Base-by-base conservation (phyloP, 2,888 invertebrate species). In the Eledona agricola region DNA sequence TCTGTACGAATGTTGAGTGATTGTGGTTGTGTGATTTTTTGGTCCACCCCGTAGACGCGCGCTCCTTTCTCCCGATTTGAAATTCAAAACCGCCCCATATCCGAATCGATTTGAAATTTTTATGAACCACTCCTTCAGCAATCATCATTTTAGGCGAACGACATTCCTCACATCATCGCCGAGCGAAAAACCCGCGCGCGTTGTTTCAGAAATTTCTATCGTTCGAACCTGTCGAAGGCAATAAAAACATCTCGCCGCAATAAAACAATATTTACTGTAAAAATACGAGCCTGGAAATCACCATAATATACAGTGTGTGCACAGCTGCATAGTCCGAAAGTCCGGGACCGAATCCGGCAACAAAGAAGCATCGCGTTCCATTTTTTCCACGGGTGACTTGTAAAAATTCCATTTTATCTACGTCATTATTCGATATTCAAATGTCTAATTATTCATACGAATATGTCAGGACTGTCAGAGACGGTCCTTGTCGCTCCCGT, bases 391-490 rank as follows among this genome's bases (percentile, higher is more conserved):
- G 7, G 34, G 49, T 54, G 54, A 50, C 54, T 54, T 43, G 54
- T 63, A 55, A 58, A 61, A 65, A 65, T 65, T 66, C 66, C 65
- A 63, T 59, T 58, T 60, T 43, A 52, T 59, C 62, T 59, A 55
- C 68, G 64, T 67, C 66, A 64, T 60, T 63, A 62, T 66, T 63
- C 65, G 66, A 65, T 67, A 67, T 65, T 65, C 63, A 65, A 65
- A 66, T 68, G 67, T 67, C 66, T 70, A 70, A 70, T 70, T 70
- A 69, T 69, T 69, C 67, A 67, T 66, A 62, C 58, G 59, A 62
- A 62, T 66, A 62, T 59, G 59, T 62, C 59, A 58, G 54, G 51
- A 45, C 34, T 35, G 45, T 45, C 31, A 53, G 29, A n/a, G 50
- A 50, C 56, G 28, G 42, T 66, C 64, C 62, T 47, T 51, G 29